Base-by-base conservation (phyloP, 2,797 vertebrate species). In the Danio albolineatus region DNA sequence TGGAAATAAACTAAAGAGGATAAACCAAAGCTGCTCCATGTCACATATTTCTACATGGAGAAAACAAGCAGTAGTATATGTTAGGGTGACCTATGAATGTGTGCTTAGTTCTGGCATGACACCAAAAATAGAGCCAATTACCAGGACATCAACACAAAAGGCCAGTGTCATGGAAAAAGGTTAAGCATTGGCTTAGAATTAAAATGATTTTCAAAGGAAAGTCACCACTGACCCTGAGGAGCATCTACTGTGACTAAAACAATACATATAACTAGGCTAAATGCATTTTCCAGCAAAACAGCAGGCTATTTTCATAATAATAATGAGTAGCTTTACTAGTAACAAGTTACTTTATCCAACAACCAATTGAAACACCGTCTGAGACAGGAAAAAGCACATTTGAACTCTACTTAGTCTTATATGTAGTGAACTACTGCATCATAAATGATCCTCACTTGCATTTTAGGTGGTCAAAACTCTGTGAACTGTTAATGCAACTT, bases 81-180 rank as follows among this genome's bases (percentile, higher is more conserved):
- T 41, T 49, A 48, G 36, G 36, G 17, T 78, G 46, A 78, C 66
- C 36, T 21, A 41, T 49, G 21, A 59, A 57, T 57, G n/a, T 17
- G 53, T 0, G 2, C 38, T n/a, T 14, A n/a, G 7, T 67, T 13
- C 28, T 77, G 75, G 53, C 69, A 65, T 2, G 38, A 54, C 61
- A 76, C 21, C 21, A 60, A 21, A n/a, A 38, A 78, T 36, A 49
- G 36, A 53, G 48, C n/a, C 56, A 78, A 61, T 78, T 71, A 78
- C 19, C 65, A 70, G 76, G 36, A 61, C 66, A 71, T 71, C 76
- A 70, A 61, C 56, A 70, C 56, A 71, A 71, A 78, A 78, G 66
- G 66, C 76, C 76, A 78, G 54, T 49, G 76, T 78, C 76, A 61
- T 61, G 66, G 56, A 41, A 59, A 56, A 70, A 71, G 65, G 76